A percentile compares a stretch with the other conserved stretches of the same genome.
Evolutionary conservation across 2,888 invertebrate genomes (phyloP).

Genomic region (Lamellibrachia satsuma): DNA sequence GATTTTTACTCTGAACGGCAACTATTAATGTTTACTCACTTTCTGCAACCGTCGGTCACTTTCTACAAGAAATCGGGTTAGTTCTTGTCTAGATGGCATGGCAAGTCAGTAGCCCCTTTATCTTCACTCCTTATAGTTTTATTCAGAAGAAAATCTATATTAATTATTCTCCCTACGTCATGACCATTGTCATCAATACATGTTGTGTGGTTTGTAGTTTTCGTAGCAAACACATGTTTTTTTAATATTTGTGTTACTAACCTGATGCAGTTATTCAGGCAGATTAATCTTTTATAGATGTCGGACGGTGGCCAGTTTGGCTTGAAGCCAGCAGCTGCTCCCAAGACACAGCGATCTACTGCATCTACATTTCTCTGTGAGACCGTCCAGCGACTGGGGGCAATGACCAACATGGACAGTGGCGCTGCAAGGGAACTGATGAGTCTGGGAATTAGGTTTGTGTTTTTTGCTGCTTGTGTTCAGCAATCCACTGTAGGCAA

Average conservation of each 20-base stretch:
- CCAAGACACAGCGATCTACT: neutral
- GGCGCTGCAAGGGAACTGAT: slow-evolving; percentile 37
- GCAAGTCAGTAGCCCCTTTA: too few relatives aligned
- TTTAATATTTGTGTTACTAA: neutral
- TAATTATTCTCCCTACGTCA: too few relatives aligned
- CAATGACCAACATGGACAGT: slow-evolving; percentile 35
- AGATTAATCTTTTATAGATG: neutral
- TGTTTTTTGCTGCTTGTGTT: neutral
- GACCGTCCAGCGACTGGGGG: slow-evolving; percentile 36
- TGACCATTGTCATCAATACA: too few relatives aligned
- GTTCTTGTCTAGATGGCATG: too few relatives aligned
- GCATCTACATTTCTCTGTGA: slow-evolving; percentile 35
- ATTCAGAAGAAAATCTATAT: too few relatives aligned
- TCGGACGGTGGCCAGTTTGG: neutral
- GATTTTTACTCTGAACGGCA: too few relatives aligned
- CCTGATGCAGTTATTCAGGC: neutral
- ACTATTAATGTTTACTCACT: too few relatives aligned
- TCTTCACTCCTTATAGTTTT: too few relatives aligned
- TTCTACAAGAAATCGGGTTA: too few relatives aligned
- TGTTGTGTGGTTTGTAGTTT: neutral
- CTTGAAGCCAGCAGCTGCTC: neutral
- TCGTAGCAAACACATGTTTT: neutral
- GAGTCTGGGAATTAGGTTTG: slow-evolving; percentile 38
- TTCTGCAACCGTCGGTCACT: too few relatives aligned
- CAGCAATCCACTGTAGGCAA: too few relatives aligned